These are phyloP conservation scores for Cygnus olor DNA, from an alignment of 2,797 vertebrate species.

Conservation along the genomic window DNA sequence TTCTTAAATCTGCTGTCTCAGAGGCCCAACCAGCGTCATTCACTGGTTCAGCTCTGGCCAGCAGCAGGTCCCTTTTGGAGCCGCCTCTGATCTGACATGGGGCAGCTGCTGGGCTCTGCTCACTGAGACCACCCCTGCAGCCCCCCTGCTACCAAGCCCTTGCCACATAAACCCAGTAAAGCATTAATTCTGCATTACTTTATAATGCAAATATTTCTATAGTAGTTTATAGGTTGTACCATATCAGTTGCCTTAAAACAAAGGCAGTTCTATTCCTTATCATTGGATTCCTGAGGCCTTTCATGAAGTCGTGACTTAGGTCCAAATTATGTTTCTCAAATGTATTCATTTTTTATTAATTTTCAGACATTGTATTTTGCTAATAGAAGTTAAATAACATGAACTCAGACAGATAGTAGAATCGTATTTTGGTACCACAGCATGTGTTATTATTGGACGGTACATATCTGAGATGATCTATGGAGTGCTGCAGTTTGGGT, in stretches of 20 bases:
- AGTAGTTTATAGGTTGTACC: neutral
- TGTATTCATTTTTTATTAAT: neutral
- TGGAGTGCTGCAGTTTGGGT: neutral
- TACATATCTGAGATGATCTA: neutral
- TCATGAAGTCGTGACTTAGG: neutral
- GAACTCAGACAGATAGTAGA: neutral
- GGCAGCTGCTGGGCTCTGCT: too few relatives aligned
- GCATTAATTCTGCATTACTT: neutral
- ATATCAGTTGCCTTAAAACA: conserved; percentile 1
- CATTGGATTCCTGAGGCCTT: neutral
- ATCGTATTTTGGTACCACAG: neutral
- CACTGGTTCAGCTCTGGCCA: too few relatives aligned
- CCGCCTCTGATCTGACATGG: too few relatives aligned
- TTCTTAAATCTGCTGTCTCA: too few relatives aligned
- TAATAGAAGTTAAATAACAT: neutral
- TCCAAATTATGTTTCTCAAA: neutral
- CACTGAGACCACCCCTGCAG: too few relatives aligned
- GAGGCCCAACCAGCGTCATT: too few relatives aligned
- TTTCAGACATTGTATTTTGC: neutral
- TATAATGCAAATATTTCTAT: neutral
- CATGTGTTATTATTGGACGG: neutral
- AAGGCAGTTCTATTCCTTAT: neutral
- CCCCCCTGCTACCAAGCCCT: too few relatives aligned
- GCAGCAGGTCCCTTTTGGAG: too few relatives aligned
- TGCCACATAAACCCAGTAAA: too few relatives aligned